Percentiles rank a stretch among this genome's conserved stretches.
phyloP scores from a whole-genome alignment of 2,113 vertebrate genomes.

The Marmota flaviventris region DNA sequence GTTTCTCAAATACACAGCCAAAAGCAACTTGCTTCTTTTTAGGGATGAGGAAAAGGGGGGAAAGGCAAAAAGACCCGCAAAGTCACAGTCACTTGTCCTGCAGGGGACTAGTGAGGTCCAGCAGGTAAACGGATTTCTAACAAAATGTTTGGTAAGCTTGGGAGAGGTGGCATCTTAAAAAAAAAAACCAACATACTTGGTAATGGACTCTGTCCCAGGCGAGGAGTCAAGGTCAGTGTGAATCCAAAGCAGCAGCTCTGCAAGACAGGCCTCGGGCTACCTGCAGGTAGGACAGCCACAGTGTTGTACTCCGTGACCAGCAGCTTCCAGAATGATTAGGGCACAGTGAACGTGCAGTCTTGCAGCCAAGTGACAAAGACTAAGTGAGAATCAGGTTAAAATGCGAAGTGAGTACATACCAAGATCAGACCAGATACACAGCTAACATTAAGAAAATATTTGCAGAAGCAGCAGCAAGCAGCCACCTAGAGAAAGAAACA shows the following conservation, averaged over 20 bases:
- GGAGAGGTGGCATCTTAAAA: background rate
- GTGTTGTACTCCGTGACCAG: constrained; percentile 68
- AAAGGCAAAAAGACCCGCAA: background rate
- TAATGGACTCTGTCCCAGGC: constrained; percentile 17
- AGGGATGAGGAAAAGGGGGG: background rate
- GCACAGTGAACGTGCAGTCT: constrained; percentile 38
- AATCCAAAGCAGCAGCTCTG: constrained; percentile 17
- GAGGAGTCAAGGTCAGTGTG: constrained; percentile 21
- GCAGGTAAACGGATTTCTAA: constrained; percentile 44
- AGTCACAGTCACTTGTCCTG: background rate
- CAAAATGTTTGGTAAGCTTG: constrained; percentile 24
- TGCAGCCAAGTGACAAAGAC: constrained; percentile 57
- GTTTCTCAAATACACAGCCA: background rate
- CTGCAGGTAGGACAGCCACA: constrained; percentile 34
- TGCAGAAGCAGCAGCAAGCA: constrained; percentile 44
- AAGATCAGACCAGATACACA: constrained; percentile 64
- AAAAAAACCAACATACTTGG: background rate
- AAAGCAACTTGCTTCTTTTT: background rate
- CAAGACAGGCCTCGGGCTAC: constrained; percentile 2
- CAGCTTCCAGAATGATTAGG: constrained; percentile 71
- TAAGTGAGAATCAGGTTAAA: constrained; percentile 72
- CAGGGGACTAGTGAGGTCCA: background rate
- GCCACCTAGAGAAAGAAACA: constrained; percentile 59
- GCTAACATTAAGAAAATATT: constrained; percentile 64
- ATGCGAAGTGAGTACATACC: constrained; percentile 64